Base-by-base conservation (phyloP, 2,113 vertebrate genomes). In the Heloderma charlesbogerti region DNA sequence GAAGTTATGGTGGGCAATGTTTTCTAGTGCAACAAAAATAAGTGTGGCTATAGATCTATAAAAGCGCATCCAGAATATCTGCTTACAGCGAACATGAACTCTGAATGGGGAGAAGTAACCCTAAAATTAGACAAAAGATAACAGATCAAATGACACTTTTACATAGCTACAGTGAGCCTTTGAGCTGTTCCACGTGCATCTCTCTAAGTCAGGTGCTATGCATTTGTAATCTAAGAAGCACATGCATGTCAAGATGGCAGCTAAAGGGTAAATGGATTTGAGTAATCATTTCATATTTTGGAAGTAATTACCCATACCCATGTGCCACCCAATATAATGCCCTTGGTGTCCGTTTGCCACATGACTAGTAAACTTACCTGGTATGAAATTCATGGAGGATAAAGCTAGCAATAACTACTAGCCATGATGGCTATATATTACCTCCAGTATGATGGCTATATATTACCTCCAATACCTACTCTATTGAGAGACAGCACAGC, bases 201-300 rank as follows among this genome's bases (percentile, higher is more conserved):
- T 54, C 69, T 74, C 69, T 60, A 94, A 91, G 94, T 13, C 3
- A 85, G 75, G 25, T 31, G n/a, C 54, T 89, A 7, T 67, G n/a
- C 16, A 88, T 94, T 93, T 91, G 84, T 88, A 83, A 93, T n/a
- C 31, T 48, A 37, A 25, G 34, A 16, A 51, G 43, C 43, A n/a
- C 31, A 51, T 71, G 43, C 12, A 72, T 86, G 45, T n/a, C 34
- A 86, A 54, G 43, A 48, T n/a, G 66, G 84, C 29, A 34, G 13
- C 60, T 45, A 10, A 69, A 69, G 31, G 12, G 43, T 84, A 84
- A 66, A 67, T 37, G 37, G 25, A 45, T 86, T 10, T 8, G 18
- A 71, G 16, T 3, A 84, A 45, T 67, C 34, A 83, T 57, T 83
- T 10, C 16, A 8, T 37, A 82, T 22, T 57, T 57, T 82, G 31